These are phyloP conservation scores for Prunella strophiata DNA, from an alignment of 2,797 vertebrate species.

Conservation along the genomic window DNA sequence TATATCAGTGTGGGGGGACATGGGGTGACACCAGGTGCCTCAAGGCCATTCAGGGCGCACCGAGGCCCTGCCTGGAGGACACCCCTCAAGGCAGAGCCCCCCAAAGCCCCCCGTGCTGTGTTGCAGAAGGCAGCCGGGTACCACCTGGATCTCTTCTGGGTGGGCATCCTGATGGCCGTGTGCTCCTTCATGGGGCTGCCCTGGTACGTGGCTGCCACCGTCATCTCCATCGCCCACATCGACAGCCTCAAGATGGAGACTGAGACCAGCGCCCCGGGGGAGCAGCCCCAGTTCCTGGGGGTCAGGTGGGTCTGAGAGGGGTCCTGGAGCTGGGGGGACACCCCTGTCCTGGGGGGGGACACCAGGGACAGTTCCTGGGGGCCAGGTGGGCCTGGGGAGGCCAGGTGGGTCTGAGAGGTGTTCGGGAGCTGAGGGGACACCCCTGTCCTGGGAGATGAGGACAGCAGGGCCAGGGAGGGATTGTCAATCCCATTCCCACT, in stretches of 20 bases:
- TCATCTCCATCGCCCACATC: slow-evolving; percentile 98
- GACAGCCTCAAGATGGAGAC: slow-evolving; percentile 98
- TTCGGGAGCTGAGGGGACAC: background rate
- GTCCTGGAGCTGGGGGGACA: background rate
- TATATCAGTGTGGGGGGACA: background rate
- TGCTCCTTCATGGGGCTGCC: slow-evolving; percentile 96
- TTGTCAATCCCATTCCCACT: background rate
- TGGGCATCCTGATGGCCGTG: slow-evolving; percentile 89
- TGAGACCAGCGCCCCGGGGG: slow-evolving; percentile 92
- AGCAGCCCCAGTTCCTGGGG: slow-evolving; percentile 95
- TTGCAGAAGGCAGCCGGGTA: slow-evolving; percentile 94
- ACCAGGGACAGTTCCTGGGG: slow-evolving; percentile 87
- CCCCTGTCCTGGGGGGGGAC: background rate
- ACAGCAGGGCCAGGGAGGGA: too few species aligned
- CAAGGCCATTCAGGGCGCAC: fast-evolving
- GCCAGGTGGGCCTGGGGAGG: slow-evolving; percentile 83
- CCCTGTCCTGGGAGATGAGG: background rate
- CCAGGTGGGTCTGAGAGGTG: too few species aligned
- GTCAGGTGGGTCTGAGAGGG: slow-evolving; percentile 69
- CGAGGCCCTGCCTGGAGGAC: background rate
- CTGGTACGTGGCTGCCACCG: slow-evolving; percentile 98
- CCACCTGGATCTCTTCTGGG: slow-evolving; percentile 95
- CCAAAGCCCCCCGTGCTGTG: background rate
- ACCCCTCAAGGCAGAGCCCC: background rate
- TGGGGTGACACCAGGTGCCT: too few species aligned